Base-by-base conservation (phyloP, 2,797 vertebrate genomes). In the Arnoldichthys spilopterus region DNA sequence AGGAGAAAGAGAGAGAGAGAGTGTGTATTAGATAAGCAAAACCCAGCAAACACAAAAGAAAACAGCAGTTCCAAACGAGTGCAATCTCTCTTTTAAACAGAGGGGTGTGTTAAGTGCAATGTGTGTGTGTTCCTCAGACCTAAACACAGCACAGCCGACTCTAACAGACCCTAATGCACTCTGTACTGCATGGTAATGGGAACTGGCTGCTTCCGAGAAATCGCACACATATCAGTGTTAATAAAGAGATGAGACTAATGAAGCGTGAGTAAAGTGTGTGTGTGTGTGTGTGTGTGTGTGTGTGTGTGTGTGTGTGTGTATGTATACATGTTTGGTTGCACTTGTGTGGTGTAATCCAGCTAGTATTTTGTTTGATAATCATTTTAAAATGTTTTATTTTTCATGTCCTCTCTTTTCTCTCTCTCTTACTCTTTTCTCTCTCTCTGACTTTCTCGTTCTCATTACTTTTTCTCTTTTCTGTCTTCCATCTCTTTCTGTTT, bases 11-110 rank as follows among this genome's bases (percentile, higher is more conserved):
- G 62, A n/a, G 62, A 47, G 72, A 72, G 64, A 43, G 75, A 82
- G 82, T 26, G 24, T 47, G 40, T 67, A 78, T 82, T 61, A 71
- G 59, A 84, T 73, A 83, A 72, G 85, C 53, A 56, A 63, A 76
- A 80, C 34, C 34, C 34, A 37, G 69, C 56, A 76, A 77, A 45
- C 68, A 56, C 63, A 51, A 70, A 77, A 66, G 63, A 69, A 67
- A 40, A 70, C 37, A 67, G 64, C 71, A 28, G 51, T 66, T 26
- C 24, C 61, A 43, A 75, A 74, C 24, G 16, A 64, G 20, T 12
- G 7, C 11, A 16, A 30, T 78, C 69, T 54, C 22, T 45, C 58
- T 64, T 37, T 45, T 6, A n/a, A 6, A 7, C 20, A 4, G 12
- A 56, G 54, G 22, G 20, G 20, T 70, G 62, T 78, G 51, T 63